phyloP scores from a whole-genome alignment of 2,113 vertebrate genomes.

The Elephantulus edwardii region DNA sequence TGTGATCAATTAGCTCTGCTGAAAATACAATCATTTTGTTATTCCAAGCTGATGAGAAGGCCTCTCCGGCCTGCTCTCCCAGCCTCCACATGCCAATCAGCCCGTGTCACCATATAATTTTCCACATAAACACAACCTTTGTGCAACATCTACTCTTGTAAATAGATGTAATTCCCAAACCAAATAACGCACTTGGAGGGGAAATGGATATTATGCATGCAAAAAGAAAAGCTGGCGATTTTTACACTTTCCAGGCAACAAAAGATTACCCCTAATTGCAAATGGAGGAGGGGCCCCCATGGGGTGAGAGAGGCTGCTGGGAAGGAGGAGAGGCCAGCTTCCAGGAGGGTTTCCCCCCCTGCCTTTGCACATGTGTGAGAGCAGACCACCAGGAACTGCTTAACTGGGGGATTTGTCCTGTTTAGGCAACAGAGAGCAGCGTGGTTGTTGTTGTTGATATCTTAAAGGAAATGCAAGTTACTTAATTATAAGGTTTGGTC shows the following conservation, averaged over 20 bases:
- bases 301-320: constrained; percentile 57
- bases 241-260: constrained; percentile 81
- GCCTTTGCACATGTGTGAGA: constrained; percentile 75
- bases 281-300: background rate
- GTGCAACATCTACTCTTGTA: constrained; percentile 87
- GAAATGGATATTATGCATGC: constrained; percentile 83
- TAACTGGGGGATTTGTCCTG: constrained; percentile 83
- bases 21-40: constrained; percentile 91
- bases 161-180: constrained; percentile 88
- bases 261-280: constrained; percentile 83
- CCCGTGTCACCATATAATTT: constrained; percentile 88
- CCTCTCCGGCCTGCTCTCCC: constrained; percentile 84
- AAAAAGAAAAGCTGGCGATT: constrained; percentile 77
- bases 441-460: constrained; percentile 79
- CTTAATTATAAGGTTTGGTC: constrained; percentile 72
- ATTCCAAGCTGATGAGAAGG: constrained; percentile 90
- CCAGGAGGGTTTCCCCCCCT: constrained; percentile 62
- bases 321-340: constrained; percentile 70
- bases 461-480: constrained; percentile 81
- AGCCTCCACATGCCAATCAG: constrained; percentile 88
- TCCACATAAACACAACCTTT: constrained; percentile 88
- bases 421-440: constrained; percentile 83
- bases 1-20: constrained; percentile 89
- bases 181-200: constrained; percentile 85
- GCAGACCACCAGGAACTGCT: constrained; percentile 85